Percentiles rank a stretch among this genome's conserved stretches.
Conservation (phyloP, 1,140 invertebrate genomes). For the Cydia fagiglandana region DNA sequence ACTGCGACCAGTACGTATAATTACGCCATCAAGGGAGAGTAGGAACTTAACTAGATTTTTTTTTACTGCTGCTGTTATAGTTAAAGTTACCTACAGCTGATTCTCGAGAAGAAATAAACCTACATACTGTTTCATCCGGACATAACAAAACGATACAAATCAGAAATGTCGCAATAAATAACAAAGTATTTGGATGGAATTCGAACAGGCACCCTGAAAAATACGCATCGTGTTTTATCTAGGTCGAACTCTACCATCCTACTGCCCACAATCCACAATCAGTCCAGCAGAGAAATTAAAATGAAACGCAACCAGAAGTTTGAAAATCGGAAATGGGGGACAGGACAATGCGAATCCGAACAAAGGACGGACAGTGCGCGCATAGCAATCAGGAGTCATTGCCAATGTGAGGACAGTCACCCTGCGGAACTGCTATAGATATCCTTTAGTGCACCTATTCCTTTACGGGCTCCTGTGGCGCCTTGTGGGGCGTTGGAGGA, state of each 20-base stretch:
- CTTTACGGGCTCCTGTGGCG: conserved; percentile 6
- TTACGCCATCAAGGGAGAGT: too few relatives aligned
- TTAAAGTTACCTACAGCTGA: too few relatives aligned
- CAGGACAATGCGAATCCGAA: conserved; percentile 64
- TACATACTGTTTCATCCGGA: too few relatives aligned
- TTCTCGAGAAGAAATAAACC: too few relatives aligned
- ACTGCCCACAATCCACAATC: conserved; percentile 3
- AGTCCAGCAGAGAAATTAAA: conserved; percentile 33
- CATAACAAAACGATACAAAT: background rate
- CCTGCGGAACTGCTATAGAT: conserved; percentile 21
- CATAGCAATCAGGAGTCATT: conserved; percentile 65
- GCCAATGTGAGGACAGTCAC: conserved; percentile 43
- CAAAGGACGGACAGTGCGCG: conserved; percentile 61
- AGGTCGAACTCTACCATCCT: background rate
- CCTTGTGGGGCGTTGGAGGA: background rate
- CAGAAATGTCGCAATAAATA: background rate
- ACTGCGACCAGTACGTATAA: background rate
- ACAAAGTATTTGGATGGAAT: background rate
- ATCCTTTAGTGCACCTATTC: conserved; percentile 6
- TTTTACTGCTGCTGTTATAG: too few relatives aligned
- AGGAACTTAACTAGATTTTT: too few relatives aligned
- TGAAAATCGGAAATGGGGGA: conserved; percentile 58
- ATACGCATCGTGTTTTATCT: background rate
- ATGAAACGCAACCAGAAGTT: conserved; percentile 44
- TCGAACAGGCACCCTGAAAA: background rate